Evolutionary conservation across 2,888 invertebrate genomes (phyloP), one percentile per base, ranked within the genome.

Genomic region (Phengaris alcon): DNA sequence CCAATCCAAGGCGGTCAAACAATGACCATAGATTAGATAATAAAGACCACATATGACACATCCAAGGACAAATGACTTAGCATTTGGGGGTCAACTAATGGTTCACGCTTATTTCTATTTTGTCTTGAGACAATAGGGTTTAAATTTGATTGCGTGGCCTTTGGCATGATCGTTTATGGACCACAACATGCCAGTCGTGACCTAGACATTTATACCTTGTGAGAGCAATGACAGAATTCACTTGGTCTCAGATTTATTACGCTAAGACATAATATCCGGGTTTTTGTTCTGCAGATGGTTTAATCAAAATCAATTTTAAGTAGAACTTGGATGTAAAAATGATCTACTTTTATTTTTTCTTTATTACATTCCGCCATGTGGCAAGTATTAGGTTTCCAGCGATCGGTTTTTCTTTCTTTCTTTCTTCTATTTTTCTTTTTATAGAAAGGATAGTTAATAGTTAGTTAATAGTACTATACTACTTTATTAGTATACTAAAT

Each of bases 61-160:
- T 76, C 83, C 89, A 89, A 89, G 89, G 85, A 85, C 83, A 89
- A 89, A 89, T 89, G 85, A 85, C 35, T 78, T 75, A 76, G 77
- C 76, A 64, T 64, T 59, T 64, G 35, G 35, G 64, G 64, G 64
- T 64, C 64, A 64, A 64, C 64, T 0, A 12, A 10, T 6, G 10
- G 59, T 59, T 3, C 5, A 6, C 15, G 15, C 57, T 22, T 22
- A 15, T 22, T 22, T 35, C 3, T 64, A 64, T 64, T 22, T 44
- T 64, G 35, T 10, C 2, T 6, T 12, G 12, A 74, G 13, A 84
- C 83, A 74, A 77, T 74, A 77, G 59, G 72, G 74, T 51, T 46
- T 2, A 77, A 64, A 59, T 46, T 75, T 12, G 54, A 13, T 13
- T 68, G 73, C 46, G n/a, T 8, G n/a, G 48, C 6, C 51, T 22